Evolutionary conservation across 2,113 vertebrate genomes (phyloP).

Genomic region (Phylloscopus trochilus): DNA sequence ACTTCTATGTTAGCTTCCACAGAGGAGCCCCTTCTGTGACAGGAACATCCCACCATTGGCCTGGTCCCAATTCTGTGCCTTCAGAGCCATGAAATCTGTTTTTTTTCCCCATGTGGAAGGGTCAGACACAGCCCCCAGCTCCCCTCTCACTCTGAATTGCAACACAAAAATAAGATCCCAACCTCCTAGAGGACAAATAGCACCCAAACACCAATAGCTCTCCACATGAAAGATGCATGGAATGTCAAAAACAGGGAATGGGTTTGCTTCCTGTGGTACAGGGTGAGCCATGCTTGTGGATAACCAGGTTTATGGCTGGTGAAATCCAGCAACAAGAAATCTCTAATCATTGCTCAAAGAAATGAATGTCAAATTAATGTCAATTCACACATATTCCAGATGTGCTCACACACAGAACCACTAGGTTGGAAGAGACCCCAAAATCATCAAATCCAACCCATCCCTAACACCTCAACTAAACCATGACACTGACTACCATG

Average conservation of each 20-base stretch:
- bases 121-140: not conserved
- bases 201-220: not conserved
- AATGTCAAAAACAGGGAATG: not conserved
- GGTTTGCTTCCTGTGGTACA: not conserved
- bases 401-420: not conserved
- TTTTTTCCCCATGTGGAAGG: not conserved
- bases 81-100: not conserved
- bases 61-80: not conserved
- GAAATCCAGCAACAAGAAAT: not conserved
- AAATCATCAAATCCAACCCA: not conserved
- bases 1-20: too few relatives aligned
- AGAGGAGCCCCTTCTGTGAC: not conserved
- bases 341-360: not conserved
- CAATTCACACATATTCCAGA: not conserved
- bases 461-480: not conserved
- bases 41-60: not conserved
- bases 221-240: accelerated
- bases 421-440: not conserved
- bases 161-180: not conserved
- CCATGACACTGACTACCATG: not conserved
- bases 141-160: not conserved
- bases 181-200: not conserved
- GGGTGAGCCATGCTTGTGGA: not conserved
- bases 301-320: not conserved
- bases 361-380: not conserved